Base-by-base conservation (phyloP, 2,113 vertebrate genomes). In the Bubo blakistoni region DNA sequence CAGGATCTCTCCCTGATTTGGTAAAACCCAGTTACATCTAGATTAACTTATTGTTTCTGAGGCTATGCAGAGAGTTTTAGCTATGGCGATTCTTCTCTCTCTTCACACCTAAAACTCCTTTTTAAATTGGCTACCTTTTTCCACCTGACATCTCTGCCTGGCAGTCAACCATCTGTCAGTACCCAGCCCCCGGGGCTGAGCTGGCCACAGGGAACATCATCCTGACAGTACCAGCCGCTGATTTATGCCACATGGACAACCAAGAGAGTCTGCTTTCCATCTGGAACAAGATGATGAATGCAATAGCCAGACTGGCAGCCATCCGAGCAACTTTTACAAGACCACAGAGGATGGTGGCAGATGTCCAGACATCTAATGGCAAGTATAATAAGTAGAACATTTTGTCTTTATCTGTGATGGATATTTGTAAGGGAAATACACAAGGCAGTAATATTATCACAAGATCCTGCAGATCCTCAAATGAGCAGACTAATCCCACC, bases 341-440 rank as follows among this genome's bases (percentile, higher is more conserved):
- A 73, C 99, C 98, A 58, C 98, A 99, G 89, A 98, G 98, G 25
- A 98, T 98, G 62, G 98, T 99, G 5, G 85, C 98, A 0, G 98
- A 99, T 15, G 98, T 99, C 90, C 98, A 99, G 89, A 98, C 99
- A 91, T 98, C 98, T 79, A 26, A 76, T 4, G 98, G 98, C 98
- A 70, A 79, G 97, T 95, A 32, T 34, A 55, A 14, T n/a, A 77
- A 74, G 42, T 40, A 36, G 42, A 49, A 81, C 29, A 51, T 88
- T 66, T 74, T 90, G 46, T 74, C 77, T 88, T 38, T 86, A 22
- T 78, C 38, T 55, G 7, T 49, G 46, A n/a, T 89, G 42, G 55
- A 6, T 82, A 46, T 73, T 93, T 81, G 6, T 85, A 63, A 73
- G 54, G 58, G 79, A 63, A 70, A 27, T 42, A 36, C 2, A 12